Evolutionary conservation across 2,113 vertebrate genomes (phyloP).

Genomic region (Paraplagusia blochii): DNA sequence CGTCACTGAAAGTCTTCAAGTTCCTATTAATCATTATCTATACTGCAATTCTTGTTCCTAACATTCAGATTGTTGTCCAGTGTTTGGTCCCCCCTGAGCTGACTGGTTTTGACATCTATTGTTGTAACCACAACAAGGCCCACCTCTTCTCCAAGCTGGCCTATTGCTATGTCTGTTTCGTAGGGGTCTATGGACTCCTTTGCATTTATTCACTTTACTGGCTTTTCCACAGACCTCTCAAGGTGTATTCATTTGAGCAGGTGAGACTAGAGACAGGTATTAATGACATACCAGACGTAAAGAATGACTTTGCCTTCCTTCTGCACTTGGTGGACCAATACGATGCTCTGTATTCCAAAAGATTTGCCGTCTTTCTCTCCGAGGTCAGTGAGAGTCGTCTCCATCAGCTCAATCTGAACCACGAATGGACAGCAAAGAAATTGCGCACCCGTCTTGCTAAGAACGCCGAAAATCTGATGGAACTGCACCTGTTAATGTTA

Average conservation of each 20-base stretch:
- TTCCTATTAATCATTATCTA: slow-evolving; percentile 82
- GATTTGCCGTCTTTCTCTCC: slow-evolving; percentile 87
- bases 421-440: slow-evolving; percentile 85
- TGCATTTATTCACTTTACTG: slow-evolving; percentile 88
- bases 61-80: slow-evolving; percentile 82
- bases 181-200: slow-evolving; percentile 82
- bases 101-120: slow-evolving; percentile 85
- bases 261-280: slow-evolving; percentile 86
- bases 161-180: slow-evolving; percentile 84
- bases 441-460: slow-evolving; percentile 76
- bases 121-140: slow-evolving; percentile 88
- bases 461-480: slow-evolving; percentile 73
- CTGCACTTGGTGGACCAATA: slow-evolving; percentile 89
- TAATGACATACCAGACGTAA: slow-evolving; percentile 86
- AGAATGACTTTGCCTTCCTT: slow-evolving; percentile 91
- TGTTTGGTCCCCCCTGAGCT: slow-evolving; percentile 81
- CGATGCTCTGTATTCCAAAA: slow-evolving; percentile 85
- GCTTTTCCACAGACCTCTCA: slow-evolving; percentile 86
- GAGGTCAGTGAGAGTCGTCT: slow-evolving; percentile 87
- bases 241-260: slow-evolving; percentile 83
- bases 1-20: slow-evolving; percentile 81
- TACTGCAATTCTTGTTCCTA: slow-evolving; percentile 73
- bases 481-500: slow-evolving; percentile 83
- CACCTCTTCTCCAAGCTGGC: slow-evolving; percentile 87
- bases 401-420: slow-evolving; percentile 85